These are phyloP conservation scores for Metopia argyrocephala DNA, from an alignment of 2,888 invertebrate genomes.

Conservation along the genomic window DNA sequence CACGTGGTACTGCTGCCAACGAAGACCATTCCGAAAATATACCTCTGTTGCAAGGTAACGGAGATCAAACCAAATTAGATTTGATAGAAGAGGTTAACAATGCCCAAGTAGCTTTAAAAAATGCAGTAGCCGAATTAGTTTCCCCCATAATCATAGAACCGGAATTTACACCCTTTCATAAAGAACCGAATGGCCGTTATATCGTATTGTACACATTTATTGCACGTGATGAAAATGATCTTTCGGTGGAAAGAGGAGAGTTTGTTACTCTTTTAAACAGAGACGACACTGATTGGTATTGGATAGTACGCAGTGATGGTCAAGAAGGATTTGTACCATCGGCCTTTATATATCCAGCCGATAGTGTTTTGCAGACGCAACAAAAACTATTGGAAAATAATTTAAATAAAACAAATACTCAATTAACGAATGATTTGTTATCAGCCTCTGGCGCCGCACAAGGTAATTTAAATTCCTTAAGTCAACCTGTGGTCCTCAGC, in stretches of 20 bases:
- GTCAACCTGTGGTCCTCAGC: constrained; percentile 46
- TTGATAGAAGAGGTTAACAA: constrained; percentile 73
- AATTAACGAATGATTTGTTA: constrained; percentile 43
- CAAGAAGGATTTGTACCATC: constrained; percentile 97
- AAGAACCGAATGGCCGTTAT: constrained; percentile 93
- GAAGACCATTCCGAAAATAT: constrained; percentile 70
- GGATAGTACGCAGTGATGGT: constrained; percentile 94
- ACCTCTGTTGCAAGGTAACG: constrained; percentile 66
- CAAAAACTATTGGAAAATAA: constrained; percentile 65
- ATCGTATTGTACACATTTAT: constrained; percentile 96
- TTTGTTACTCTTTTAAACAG: constrained; percentile 97
- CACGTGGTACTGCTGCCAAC: constrained; percentile 81
- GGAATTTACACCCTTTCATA: constrained; percentile 85
- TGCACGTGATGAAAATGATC: constrained; percentile 95
- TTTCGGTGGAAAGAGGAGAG: constrained; percentile 94
- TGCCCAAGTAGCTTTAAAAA: constrained; percentile 58
- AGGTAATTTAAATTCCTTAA: constrained; percentile 58
- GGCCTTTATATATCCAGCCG: constrained; percentile 95
- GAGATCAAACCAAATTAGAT: constrained; percentile 70
- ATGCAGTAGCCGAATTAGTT: constrained; percentile 57
- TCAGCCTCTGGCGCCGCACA: constrained; percentile 61
- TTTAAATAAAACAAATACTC: constrained; percentile 66
- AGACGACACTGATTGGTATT: constrained; percentile 98
- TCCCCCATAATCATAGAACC: constrained; percentile 78
- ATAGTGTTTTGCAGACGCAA: constrained; percentile 83